Conservation (phyloP, 1,140 invertebrate species). For the Colletes gigas region DNA sequence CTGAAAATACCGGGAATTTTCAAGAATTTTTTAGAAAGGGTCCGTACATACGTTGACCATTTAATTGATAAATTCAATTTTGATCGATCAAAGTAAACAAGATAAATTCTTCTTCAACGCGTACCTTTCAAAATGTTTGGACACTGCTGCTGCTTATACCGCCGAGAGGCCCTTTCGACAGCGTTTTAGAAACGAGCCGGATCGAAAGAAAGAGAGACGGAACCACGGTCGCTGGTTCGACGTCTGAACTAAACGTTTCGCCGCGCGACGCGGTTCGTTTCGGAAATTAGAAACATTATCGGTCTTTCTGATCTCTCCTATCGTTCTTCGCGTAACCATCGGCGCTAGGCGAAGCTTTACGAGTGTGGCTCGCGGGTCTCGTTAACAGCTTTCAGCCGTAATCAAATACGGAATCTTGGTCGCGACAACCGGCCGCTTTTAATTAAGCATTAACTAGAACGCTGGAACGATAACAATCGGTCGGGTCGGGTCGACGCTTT, state of each 20-base stretch:
- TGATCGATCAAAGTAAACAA: no score
- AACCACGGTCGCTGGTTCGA: neutral
- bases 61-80: no score
- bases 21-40: no score
- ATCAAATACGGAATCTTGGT: conserved; percentile 52
- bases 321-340: conserved; percentile 46
- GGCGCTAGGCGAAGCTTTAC: conserved; percentile 28
- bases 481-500: neutral
- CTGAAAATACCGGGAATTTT: no score
- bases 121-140: no score
- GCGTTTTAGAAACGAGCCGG: neutral
- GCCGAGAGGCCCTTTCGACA: neutral
- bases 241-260: conserved; percentile 43
- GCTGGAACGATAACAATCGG: neutral
- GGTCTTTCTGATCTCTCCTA: conserved; percentile 57
- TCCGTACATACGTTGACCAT: no score
- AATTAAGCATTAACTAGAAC: conserved; percentile 4
- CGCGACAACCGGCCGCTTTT: conserved; percentile 8
- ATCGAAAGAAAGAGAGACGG: conserved; percentile 23
- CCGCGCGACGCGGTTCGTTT: conserved; percentile 43
- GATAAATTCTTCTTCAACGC: no score
- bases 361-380: conserved; percentile 20
- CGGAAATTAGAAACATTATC: conserved; percentile 70
- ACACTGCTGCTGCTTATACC: no score
- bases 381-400: conserved; percentile 44